Base-by-base conservation (phyloP, 2,113 vertebrate species). In the Talpa occidentalis region DNA sequence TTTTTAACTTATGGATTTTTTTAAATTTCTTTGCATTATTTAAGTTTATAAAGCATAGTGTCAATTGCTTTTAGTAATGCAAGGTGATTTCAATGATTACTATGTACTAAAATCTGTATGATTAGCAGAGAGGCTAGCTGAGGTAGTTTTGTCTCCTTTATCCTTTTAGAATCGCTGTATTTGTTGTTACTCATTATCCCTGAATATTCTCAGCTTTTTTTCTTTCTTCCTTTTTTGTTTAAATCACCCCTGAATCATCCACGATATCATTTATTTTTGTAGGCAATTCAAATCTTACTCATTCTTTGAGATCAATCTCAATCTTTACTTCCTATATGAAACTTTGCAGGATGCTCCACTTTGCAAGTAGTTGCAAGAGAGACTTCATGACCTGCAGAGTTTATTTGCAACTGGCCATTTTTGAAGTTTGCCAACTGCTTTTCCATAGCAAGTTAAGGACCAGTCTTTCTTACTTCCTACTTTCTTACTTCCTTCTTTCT, bases 201-300 rank as follows among this genome's bases (percentile, higher is more conserved):
- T 62, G 28, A 49, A 62, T 54, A 52, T 4, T 79, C 44, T 28
- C 30, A 62, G 22, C 8, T 19, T n/a, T 3, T 3, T 52, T 83
- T 93, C 60, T 74, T 7, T 73, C 30, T 56, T 19, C 10, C 2
- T 86, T n/a, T 67, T 26, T 70, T 87, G 26, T 70, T 64, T 21
- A 88, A 93, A 96, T 92, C 47, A 86, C 83, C 26, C 42, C 60
- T 47, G 21, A 74, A 88, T 93, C 90, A 86, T 59, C 26, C 79
- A 21, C 4, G 56, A 78, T 52, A 76, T 77, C 60, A 56, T 83
- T 42, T 76, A 40, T 32, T 90, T 28, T 42, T 59, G 79, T 62
- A 82, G 2, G 11, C 16, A 2, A 44, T 59, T 72, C 28, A 22
- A 81, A 2, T 66, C 5, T 5, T 74, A 24, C 16, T 24, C 35